Evolutionary conservation across 2,797 vertebrate genomes (phyloP).

Genomic region (Holocentrus rufus): DNA sequence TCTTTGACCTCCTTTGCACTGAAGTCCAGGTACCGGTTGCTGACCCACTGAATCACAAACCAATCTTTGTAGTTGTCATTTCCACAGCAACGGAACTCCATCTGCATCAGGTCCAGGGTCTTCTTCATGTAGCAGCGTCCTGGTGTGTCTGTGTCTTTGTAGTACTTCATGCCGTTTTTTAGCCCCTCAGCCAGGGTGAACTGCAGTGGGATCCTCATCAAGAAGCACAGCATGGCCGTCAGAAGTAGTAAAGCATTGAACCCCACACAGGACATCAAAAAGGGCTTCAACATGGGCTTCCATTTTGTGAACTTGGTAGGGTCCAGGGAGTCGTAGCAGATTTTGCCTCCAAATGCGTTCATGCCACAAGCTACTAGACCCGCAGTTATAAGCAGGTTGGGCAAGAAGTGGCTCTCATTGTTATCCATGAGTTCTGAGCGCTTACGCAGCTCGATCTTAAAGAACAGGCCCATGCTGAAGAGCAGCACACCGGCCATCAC

Average conservation of each 20-base stretch:
- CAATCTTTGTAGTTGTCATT: constrained; percentile 96
- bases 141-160: constrained; percentile 96
- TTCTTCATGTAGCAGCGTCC: constrained; percentile 99
- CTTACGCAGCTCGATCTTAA: constrained; percentile 96
- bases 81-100: constrained; percentile 97
- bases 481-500: constrained; percentile 91
- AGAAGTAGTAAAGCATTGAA: constrained; percentile 87
- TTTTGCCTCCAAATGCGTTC: constrained; percentile 93
- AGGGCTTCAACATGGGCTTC: constrained; percentile 90
- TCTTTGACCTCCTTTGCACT: constrained; percentile 97
- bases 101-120: constrained; percentile 96
- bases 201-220: constrained; percentile 91
- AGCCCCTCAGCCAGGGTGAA: constrained; percentile 91
- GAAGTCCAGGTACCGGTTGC: constrained; percentile 98
- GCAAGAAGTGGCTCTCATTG: constrained; percentile 96
- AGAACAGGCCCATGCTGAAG: constrained; percentile 94
- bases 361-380: constrained; percentile 89
- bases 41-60: constrained; percentile 99
- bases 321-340: constrained; percentile 97
- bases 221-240: constrained; percentile 87
- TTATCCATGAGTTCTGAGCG: constrained; percentile 98
- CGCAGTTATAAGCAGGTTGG: constrained; percentile 92
- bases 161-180: constrained; percentile 93
- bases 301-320: constrained; percentile 90
- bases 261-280: constrained; percentile 84